Evolutionary conservation across 2,113 vertebrate species (phyloP), one percentile per base, ranked within the genome.

Genomic region (Leptosomus discolor): DNA sequence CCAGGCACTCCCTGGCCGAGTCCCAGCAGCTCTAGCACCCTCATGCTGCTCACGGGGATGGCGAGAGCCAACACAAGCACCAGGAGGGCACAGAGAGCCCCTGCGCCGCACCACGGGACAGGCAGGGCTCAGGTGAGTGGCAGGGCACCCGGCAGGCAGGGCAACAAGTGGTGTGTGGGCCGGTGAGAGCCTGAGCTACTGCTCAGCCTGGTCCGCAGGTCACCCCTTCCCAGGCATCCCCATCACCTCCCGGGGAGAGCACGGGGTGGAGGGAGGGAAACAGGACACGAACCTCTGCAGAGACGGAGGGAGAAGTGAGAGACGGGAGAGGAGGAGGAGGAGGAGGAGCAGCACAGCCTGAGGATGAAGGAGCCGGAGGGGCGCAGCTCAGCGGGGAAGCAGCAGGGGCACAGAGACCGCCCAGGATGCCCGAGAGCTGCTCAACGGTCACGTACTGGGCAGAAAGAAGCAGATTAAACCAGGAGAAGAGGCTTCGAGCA

Each of bases 391-490:
- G 90, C 37, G 37, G 56, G 91, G 90, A 92, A 95, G 98, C 97
- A 68, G 93, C 95, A 75, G 98, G 97, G 92, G 95, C 95, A 36
- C 64, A 92, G 94, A 97, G 96, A 94, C 97, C 93, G 68, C 98
- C 98, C 98, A 99, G 98, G 81, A 99, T 98, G 94, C 98, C 98
- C 30, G 98, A 98, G 92, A 99, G 98, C 96, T 99, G 99, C 97
- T 99, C 99, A 97, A 99, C 85, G 11, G 99, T 99, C 98, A 99
- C 97, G 48, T 99, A 99, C 97, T 99, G 98, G 98, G 98, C 92
- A 91, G 85, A 95, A 92, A 95, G 14, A 97, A 92, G 76, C 45
- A 63, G 56, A 57, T 92, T 93, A 88, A 94, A 83, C 46, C 3
- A 12, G 61, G 60, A n/a, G 48, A 85, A 82, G 71, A 48, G 58